Percentiles rank a stretch among this genome's conserved stretches.
phyloP scores from a whole-genome alignment of 2,888 invertebrate species.

The Raillietiella orientalis region DNA sequence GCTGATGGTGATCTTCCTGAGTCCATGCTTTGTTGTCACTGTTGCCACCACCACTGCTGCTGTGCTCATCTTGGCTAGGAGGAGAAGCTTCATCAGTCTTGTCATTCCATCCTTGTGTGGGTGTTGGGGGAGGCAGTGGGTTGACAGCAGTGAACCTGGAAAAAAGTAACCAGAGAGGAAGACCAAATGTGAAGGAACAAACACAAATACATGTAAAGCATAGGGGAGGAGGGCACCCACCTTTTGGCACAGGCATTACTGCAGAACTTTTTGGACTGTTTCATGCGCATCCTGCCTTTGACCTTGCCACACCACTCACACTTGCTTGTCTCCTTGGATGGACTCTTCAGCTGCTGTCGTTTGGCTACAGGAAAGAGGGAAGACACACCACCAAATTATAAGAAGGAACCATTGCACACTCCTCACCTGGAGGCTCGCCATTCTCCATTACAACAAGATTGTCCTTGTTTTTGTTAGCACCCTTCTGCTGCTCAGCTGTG shows the following conservation, averaged over 20 bases:
- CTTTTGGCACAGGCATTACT: slow-evolving; percentile 34
- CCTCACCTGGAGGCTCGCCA: not conserved
- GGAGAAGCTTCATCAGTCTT: slow-evolving; percentile 6
- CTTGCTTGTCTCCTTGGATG: too few species aligned
- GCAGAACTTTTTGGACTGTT: slow-evolving; percentile 40
- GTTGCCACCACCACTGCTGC: slow-evolving; percentile 3
- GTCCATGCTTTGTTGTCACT: too few species aligned
- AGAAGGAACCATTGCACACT: slow-evolving; percentile 4
- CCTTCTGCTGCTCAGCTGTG: slow-evolving; percentile 4
- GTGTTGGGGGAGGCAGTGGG: slow-evolving; percentile 6
- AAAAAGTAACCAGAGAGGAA: not conserved
- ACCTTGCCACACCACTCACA: slow-evolving; percentile 41
- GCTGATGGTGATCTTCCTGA: too few species aligned
- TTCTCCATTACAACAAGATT: not conserved
- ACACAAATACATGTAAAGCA: slow-evolving; percentile 12
- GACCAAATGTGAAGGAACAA: slow-evolving; percentile 9
- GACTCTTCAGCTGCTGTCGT: too few species aligned
- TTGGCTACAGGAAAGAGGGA: too few species aligned
- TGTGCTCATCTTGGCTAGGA: slow-evolving; percentile 3
- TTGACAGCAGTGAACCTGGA: not conserved
- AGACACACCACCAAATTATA: too few species aligned
- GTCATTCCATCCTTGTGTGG: slow-evolving; percentile 6
- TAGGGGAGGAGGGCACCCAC: slow-evolving; percentile 12
- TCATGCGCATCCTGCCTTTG: slow-evolving; percentile 27
- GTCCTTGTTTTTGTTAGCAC: not conserved